A percentile compares a stretch with the other conserved stretches of the same genome.
Evolutionary conservation across 2,113 vertebrate genomes (phyloP).

Genomic region (Onychostoma macrolepis): DNA sequence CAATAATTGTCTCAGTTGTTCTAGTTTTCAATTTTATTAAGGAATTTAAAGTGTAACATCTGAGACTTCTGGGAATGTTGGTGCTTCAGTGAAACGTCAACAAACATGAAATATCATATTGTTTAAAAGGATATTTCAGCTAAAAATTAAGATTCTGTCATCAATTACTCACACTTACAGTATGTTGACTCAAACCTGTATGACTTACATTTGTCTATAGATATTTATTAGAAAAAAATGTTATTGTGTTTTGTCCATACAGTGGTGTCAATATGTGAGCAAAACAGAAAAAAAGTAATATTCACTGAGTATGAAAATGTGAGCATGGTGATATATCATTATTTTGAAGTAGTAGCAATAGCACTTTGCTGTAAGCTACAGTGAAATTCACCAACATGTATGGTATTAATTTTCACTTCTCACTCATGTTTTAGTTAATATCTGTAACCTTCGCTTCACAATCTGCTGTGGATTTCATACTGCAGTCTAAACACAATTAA

Average conservation of each 20-base stretch:
- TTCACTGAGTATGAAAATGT: not conserved
- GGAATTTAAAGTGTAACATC: not conserved
- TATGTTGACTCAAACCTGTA: not conserved
- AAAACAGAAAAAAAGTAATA: not conserved
- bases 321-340: not conserved
- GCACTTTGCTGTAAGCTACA: not conserved
- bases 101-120: too few relatives aligned
- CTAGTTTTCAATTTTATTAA: too few relatives aligned
- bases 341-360: not conserved
- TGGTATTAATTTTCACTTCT: not conserved
- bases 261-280: not conserved
- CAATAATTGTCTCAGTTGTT: too few relatives aligned
- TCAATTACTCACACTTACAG: not conserved
- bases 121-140: too few relatives aligned
- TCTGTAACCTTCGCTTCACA: not conserved
- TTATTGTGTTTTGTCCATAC: not conserved
- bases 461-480: conserved; percentile 34
- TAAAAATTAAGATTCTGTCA: not conserved
- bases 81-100: not conserved
- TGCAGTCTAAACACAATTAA: conserved; percentile 41
- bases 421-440: conserved; percentile 16
- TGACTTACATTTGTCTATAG: not conserved
- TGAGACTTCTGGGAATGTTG: not conserved
- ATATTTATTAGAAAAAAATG: not conserved
- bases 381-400: not conserved